A percentile compares a stretch with the other conserved stretches of the same genome.
Evolutionary conservation across 2,797 vertebrate genomes (phyloP).

Genomic region (Parauchenoglanis punctatus): DNA sequence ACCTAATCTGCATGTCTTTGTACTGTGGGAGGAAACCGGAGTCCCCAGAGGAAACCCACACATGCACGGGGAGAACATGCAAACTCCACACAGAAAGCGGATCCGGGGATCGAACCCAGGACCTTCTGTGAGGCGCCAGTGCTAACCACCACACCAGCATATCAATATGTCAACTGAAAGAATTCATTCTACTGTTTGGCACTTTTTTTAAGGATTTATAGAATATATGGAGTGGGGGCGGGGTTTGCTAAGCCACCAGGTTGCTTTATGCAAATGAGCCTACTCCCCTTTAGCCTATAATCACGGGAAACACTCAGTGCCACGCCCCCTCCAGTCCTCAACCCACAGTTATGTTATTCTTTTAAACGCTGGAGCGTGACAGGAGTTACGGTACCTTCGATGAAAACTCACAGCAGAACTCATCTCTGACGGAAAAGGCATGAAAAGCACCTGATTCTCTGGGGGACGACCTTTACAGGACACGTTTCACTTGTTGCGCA

Average conservation of each 20-base stretch:
- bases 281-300: constrained; percentile 9
- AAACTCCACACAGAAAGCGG: no score
- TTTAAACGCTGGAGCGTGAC: background rate
- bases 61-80: no score
- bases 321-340: background rate
- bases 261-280: background rate
- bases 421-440: background rate
- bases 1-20: no score
- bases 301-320: background rate
- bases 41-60: no score
- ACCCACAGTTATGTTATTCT: constrained; percentile 1
- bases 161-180: background rate
- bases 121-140: no score
- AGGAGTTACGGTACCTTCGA: background rate
- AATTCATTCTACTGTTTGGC: background rate
- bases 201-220: background rate
- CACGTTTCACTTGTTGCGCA: constrained; percentile 59
- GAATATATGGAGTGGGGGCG: background rate
- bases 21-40: no score
- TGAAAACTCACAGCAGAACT: background rate
- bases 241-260: background rate
- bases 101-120: no score
- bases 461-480: background rate
- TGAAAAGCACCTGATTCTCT: background rate
- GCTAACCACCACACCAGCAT: no score